Base-by-base conservation (phyloP, 2,888 invertebrate genomes). In the Coenonympha glycerion region DNA sequence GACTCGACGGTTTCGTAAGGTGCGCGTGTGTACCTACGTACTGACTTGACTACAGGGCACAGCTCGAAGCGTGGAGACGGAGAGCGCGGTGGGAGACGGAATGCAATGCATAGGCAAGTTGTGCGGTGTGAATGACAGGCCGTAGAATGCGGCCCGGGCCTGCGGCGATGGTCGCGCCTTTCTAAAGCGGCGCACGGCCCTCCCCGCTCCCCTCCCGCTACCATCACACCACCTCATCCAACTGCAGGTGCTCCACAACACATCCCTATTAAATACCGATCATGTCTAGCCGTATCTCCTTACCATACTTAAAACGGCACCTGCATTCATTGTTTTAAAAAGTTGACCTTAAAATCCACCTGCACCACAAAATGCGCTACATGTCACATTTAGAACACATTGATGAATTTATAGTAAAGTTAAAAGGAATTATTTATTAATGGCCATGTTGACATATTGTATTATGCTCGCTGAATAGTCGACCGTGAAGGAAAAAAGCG, bases 101-200 rank as follows among this genome's bases (percentile, higher is more conserved):
- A 87, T 87, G 86, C 84, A 84, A 77, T 79, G 82, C 85, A 83
- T 86, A 87, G 86, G 82, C 85, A 82, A 87, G 79, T 85, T 83
- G 85, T 79, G 77, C 84, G 84, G 82, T 85, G 86, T 87, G 86
- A 87, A 87, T 87, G 86, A 87, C 86, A 87, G 83, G 80, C 86
- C 79, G 82, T 87, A 87, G 87, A 87, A 87, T 87, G 87, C 84
- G 86, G 86, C 83, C 76, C 80, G 76, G 75, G 87, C 87, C 86
- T 73, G 83, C 75, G 86, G 86, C 86, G 77, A 85, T 85, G 82
- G 87, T 87, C 84, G 87, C 86, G 86, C 86, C 86, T 87, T 87
- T 87, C 86, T 87, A 87, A 87, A 87, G 87, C 85, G 85, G 84
- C 82, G 77, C 79, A 78, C 73, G 68, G 42, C 66, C 65, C 64